phyloP scores from a whole-genome alignment of 2,797 vertebrate genomes.

The Bradypodion ventrale region DNA sequence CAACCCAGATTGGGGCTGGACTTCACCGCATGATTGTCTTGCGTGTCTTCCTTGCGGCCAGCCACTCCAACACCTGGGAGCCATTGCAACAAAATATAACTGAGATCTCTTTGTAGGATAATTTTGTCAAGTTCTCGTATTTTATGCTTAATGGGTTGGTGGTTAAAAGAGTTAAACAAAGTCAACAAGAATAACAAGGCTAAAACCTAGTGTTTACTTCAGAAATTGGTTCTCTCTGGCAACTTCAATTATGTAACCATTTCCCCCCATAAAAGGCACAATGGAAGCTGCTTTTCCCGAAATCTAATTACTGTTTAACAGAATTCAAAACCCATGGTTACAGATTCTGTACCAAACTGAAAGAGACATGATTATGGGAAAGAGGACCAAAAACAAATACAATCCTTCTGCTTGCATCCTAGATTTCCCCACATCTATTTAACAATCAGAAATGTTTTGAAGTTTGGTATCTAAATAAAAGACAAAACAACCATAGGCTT shows the following conservation, averaged over 20 bases:
- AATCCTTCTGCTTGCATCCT: slow-evolving; percentile 48
- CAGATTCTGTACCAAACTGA: neutral
- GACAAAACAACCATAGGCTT: no score
- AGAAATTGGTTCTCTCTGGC: slow-evolving; percentile 12
- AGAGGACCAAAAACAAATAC: neutral
- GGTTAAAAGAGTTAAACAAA: slow-evolving; percentile 35
- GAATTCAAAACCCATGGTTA: slow-evolving; percentile 50
- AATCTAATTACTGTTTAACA: slow-evolving; percentile 59
- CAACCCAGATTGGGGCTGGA: no score
- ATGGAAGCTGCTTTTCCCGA: slow-evolving; percentile 53
- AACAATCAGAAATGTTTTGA: slow-evolving; percentile 41
- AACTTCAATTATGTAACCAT: slow-evolving; percentile 48
- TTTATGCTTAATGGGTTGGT: slow-evolving; percentile 17
- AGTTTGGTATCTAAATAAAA: slow-evolving; percentile 37
- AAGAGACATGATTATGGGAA: slow-evolving; percentile 52
- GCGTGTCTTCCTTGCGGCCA: no score
- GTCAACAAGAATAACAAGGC: slow-evolving; percentile 33
- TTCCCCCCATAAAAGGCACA: no score
- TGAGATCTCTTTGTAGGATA: neutral
- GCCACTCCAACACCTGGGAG: no score
- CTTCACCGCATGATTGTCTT: no score
- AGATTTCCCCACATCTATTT: slow-evolving; percentile 45
- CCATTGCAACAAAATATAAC: no score
- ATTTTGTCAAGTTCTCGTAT: neutral
- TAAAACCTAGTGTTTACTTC: slow-evolving; percentile 44